Evolutionary conservation across 53 echinoderm and acorn worm species (phyloP).

Genomic region (Holothuria leucospilota): DNA sequence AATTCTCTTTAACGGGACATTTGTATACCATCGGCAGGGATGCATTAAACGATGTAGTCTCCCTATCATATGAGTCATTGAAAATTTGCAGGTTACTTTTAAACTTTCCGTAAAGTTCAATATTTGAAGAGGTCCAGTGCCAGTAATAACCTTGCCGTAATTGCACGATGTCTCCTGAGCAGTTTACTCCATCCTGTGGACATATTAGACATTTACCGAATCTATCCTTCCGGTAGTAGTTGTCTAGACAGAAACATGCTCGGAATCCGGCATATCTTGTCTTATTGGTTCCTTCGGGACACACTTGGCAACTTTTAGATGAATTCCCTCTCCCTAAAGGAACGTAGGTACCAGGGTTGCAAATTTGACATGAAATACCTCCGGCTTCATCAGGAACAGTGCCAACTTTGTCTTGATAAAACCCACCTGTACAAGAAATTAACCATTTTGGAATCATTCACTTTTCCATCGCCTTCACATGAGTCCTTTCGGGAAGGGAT

Average conservation of each 20-base stretch:
- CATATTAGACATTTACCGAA: constrained; percentile 10
- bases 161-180: not conserved
- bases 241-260: constrained; percentile 25
- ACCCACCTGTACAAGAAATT: not conserved
- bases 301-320: not conserved
- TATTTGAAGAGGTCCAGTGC: constrained; percentile 1
- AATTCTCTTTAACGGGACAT: too few relatives aligned
- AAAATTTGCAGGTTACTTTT: too few relatives aligned
- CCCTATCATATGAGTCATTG: too few relatives aligned
- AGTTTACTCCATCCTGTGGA: not conserved
- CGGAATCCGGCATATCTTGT: constrained; percentile 8
- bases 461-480: too few relatives aligned
- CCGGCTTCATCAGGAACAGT: too few relatives aligned
- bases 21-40: too few relatives aligned
- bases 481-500: too few relatives aligned
- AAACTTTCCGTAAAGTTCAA: too few relatives aligned
- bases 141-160: constrained; percentile 13
- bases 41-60: too few relatives aligned
- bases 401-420: too few relatives aligned
- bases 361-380: not conserved
- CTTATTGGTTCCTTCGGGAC: constrained; percentile 14
- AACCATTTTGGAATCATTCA: too few relatives aligned
- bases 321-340: constrained; percentile 2
- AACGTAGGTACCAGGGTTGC: constrained; percentile 14
- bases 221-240: constrained; percentile 4